A percentile compares a stretch with the other conserved stretches of the same genome.
Evolutionary conservation across 2,797 vertebrate genomes (phyloP).

Genomic region (Girardinus metallicus): DNA sequence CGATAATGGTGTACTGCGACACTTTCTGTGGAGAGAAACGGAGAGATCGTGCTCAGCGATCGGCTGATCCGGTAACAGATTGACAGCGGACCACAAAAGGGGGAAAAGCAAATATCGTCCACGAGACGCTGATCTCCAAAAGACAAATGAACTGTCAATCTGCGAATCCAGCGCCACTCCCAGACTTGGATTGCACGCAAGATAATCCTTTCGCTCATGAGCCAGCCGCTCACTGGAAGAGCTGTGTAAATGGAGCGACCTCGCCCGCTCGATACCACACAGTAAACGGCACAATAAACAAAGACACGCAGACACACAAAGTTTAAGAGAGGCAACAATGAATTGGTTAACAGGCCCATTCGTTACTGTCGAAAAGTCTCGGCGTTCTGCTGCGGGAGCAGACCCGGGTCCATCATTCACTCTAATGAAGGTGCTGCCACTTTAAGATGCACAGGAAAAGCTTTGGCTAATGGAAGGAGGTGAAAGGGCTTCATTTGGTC

Average conservation of each 20-base stretch:
- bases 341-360: conserved; percentile 62
- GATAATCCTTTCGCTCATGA: conserved; percentile 1
- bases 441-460: conserved; percentile 53
- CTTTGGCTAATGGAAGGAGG: conserved; percentile 56
- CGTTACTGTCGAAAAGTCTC: conserved; percentile 67
- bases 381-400: conserved; percentile 48
- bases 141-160: not conserved
- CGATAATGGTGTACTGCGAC: conserved; percentile 93
- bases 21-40: conserved; percentile 86
- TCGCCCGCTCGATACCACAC: conserved; percentile 29
- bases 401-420: conserved; percentile 71
- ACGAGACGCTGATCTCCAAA: not conserved
- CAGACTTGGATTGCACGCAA: not conserved
- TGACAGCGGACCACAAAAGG: not conserved
- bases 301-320: conserved; percentile 24
- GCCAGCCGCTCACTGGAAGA: conserved; percentile 1
- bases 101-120: not conserved
- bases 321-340: conserved; percentile 45
- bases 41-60: not conserved
- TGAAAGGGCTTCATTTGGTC: conserved; percentile 58
- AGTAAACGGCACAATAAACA: conserved; percentile 18
- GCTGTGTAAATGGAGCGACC: conserved; percentile 7
- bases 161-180: not conserved
- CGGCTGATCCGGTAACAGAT: not conserved
- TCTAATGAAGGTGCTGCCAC: conserved; percentile 67